Percentiles rank a stretch among this genome's conserved stretches.
Evolutionary conservation across 2,113 vertebrate genomes (phyloP).

Genomic region (Condylura cristata): DNA sequence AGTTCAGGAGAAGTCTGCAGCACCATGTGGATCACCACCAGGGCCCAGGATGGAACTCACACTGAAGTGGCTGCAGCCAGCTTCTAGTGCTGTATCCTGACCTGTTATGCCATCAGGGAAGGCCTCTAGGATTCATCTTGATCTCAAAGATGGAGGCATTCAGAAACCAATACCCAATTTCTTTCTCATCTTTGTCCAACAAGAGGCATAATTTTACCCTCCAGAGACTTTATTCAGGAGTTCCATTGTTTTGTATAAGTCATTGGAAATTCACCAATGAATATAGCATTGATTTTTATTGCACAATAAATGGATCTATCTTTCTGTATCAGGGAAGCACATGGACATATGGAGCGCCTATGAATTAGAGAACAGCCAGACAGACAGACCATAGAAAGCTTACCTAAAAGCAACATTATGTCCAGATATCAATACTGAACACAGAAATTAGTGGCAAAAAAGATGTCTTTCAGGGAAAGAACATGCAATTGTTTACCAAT

Average conservation of each 20-base stretch:
- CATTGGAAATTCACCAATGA: conserved; percentile 23
- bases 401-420: not conserved
- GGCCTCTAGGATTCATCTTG: not conserved
- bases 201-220: not conserved
- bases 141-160: not conserved
- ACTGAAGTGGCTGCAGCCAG: too few species aligned
- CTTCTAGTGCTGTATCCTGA: too few species aligned
- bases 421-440: not conserved
- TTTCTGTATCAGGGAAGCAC: not conserved
- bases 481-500: conserved; percentile 39
- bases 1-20: too few species aligned
- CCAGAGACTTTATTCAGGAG: not conserved
- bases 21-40: too few species aligned
- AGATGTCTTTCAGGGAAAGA: not conserved
- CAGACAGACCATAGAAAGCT: not conserved
- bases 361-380: not conserved
- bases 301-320: not conserved
- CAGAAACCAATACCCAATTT: not conserved
- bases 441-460: conserved; percentile 2
- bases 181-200: too few species aligned
- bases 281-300: not conserved
- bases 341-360: not conserved
- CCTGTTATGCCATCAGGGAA: too few species aligned
- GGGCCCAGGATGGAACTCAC: too few species aligned
- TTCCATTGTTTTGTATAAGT: not conserved